phyloP scores from a whole-genome alignment of 2,113 vertebrate genomes.

The Coryphaenoides rupestris region DNA sequence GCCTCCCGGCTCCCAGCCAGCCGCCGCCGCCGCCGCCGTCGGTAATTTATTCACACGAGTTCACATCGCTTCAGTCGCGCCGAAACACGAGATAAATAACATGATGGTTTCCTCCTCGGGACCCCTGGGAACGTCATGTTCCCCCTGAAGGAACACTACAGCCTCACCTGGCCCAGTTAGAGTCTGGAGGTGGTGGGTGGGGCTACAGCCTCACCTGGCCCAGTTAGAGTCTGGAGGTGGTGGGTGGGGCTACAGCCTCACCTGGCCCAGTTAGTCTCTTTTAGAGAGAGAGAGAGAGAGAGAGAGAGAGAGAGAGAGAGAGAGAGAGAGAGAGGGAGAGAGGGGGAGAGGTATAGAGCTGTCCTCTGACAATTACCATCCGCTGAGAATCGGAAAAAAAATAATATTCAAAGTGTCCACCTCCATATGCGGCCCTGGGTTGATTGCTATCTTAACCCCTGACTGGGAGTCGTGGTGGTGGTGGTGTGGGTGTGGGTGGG shows the following conservation, averaged over 20 bases:
- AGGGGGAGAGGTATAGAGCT: no score
- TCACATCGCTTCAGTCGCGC: neutral
- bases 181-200: no score
- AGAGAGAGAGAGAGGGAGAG: neutral
- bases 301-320: neutral
- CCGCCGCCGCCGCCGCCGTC: slow-evolving; percentile 15
- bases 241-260: no score
- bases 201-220: no score
- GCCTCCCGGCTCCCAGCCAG: no score
- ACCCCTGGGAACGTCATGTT: no score
- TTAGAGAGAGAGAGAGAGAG: neutral
- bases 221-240: no score
- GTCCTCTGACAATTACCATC: slow-evolving; percentile 95
- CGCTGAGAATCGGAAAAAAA: slow-evolving; percentile 98
- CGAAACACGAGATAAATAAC: no score
- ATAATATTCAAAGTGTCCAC: slow-evolving; percentile 97
- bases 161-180: no score
- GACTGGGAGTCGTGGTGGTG: slow-evolving; percentile 82
- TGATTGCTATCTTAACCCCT: slow-evolving; percentile 99
- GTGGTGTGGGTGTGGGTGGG: slow-evolving; percentile 78
- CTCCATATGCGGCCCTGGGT: slow-evolving; percentile 87
- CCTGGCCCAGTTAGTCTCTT: no score
- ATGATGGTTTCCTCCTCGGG: no score
- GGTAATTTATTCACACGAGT: slow-evolving; percentile 64
- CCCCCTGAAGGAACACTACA: no score